Evolutionary conservation across 2,113 vertebrate species (phyloP), one percentile per base, ranked within the genome.

Genomic region (Natator depressus): DNA sequence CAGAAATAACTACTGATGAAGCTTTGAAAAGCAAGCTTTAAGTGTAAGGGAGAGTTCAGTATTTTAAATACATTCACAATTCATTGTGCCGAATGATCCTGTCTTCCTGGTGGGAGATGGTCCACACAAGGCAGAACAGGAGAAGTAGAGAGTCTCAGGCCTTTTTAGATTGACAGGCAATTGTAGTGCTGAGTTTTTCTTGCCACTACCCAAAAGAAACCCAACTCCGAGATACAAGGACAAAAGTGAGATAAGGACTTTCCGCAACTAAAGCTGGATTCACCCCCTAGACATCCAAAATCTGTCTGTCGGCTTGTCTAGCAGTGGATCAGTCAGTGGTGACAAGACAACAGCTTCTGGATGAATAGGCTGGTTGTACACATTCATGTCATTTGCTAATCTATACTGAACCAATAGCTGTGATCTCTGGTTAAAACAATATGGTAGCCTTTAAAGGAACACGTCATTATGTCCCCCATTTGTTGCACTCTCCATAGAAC

Each of bases 241-340:
- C 84, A 85, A 84, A 80, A 93, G 85, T 69, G 49, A 11, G 65
- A 85, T 84, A 72, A 5, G 3, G 11, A 42, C 25, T 87, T 69
- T 35, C 46, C 9, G 3, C 85, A n/a, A 24, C 46, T 76, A 46
- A 87, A 59, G 35, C 79, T 57, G 38, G 53, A 82, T 75, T 82
- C 75, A 87, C 88, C 89, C 94, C 95, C 78, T 85, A 94, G 93
- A 95, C 92, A 94, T 94, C 85, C 94, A 89, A 94, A 93, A 95
- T 96, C 93, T 97, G 93, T 95, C 96, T 47, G 93, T 88, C 85
- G 83, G 85, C 87, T 51, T 6, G 2, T 20, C 31, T 86, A 95
- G 88, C n/a, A 96, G 96, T 88, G 94, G 89, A 75, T 93, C 57
- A 35, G n/a, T 24, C 89, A 93, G 95, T 96, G 93, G 93, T 51